A percentile compares a stretch with the other conserved stretches of the same genome.
phyloP scores from a whole-genome alignment of 1,140 invertebrate genomes.

The Metaphire vulgaris region DNA sequence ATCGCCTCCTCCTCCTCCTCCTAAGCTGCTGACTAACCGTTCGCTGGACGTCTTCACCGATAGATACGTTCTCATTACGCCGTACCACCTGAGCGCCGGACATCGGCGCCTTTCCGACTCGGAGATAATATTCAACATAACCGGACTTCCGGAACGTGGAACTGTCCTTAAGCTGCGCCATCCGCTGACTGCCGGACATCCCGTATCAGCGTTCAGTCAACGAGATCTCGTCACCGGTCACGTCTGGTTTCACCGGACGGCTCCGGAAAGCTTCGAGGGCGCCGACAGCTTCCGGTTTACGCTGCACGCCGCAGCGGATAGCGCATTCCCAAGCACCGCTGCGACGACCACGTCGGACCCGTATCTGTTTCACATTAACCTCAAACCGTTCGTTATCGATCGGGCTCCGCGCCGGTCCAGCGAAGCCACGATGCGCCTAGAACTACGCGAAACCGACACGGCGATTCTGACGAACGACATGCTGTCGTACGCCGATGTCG shows the following conservation, averaged over 20 bases:
- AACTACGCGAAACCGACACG: constrained; percentile 48
- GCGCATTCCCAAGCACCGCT: constrained; percentile 34
- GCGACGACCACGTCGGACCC: constrained; percentile 44
- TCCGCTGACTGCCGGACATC: constrained; percentile 37
- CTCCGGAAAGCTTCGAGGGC: constrained; percentile 32
- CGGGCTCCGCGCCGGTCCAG: constrained; percentile 43
- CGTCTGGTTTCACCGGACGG: constrained; percentile 44
- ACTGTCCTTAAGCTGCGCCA: constrained; percentile 40
- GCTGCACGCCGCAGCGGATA: constrained; percentile 48
- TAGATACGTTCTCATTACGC: constrained; percentile 65
- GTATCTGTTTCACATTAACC: constrained; percentile 43
- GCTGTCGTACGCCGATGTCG: constrained; percentile 48
- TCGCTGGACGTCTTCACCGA: constrained; percentile 81
- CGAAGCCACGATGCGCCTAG: constrained; percentile 43
- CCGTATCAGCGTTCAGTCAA: constrained; percentile 44
- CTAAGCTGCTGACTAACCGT: constrained; percentile 76
- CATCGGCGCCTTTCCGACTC: constrained; percentile 61
- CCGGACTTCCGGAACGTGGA: constrained; percentile 45
- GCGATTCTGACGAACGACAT: constrained; percentile 47
- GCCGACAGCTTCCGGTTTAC: constrained; percentile 41
- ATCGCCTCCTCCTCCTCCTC: no score
- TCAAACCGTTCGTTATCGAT: constrained; percentile 49
- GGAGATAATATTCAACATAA: constrained; percentile 57
- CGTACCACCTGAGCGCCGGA: constrained; percentile 65
- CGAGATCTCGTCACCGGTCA: constrained; percentile 42